Conservation (phyloP, 1,140 invertebrate genomes). For the Thaumetopoea pityocampa region DNA sequence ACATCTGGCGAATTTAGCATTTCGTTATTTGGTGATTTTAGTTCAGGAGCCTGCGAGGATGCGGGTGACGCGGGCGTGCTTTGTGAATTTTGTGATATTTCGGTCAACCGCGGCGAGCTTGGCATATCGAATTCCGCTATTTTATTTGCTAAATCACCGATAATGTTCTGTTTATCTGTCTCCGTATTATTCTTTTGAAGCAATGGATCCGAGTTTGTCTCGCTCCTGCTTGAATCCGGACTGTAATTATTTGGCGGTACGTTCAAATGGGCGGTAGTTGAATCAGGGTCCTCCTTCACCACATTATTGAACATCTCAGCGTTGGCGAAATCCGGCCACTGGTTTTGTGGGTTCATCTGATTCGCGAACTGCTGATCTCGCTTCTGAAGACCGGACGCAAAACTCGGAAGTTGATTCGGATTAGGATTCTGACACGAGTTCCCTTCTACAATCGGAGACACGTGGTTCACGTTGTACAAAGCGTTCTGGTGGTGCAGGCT, state of each 20-base stretch:
- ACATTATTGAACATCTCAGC: slow-evolving; percentile 68
- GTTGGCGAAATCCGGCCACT: slow-evolving; percentile 75
- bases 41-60: slow-evolving; percentile 45
- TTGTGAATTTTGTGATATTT: slow-evolving; percentile 63
- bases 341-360: slow-evolving; percentile 57
- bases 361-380: slow-evolving; percentile 43
- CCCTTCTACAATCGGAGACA: slow-evolving; percentile 50
- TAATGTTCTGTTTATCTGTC: slow-evolving; percentile 46
- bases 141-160: slow-evolving; percentile 48
- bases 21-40: slow-evolving; percentile 63
- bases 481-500: slow-evolving; percentile 68
- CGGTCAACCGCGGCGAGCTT: slow-evolving; percentile 58
- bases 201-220: slow-evolving; percentile 48
- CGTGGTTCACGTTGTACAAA: slow-evolving; percentile 56
- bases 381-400: slow-evolving; percentile 58
- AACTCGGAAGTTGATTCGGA: slow-evolving; percentile 55
- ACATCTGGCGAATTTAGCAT: slow-evolving; percentile 35
- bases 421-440: slow-evolving; percentile 49
- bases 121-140: slow-evolving; percentile 63
- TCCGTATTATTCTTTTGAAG: slow-evolving; percentile 42
- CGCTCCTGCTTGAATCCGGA: slow-evolving; percentile 68
- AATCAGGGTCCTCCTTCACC: slow-evolving; percentile 80
- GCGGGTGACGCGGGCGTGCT: slow-evolving; percentile 54
- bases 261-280: slow-evolving; percentile 78
- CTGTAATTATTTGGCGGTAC: slow-evolving; percentile 68